Conservation (phyloP, 2,113 vertebrate genomes). For the Oreochromis spilurus region DNA sequence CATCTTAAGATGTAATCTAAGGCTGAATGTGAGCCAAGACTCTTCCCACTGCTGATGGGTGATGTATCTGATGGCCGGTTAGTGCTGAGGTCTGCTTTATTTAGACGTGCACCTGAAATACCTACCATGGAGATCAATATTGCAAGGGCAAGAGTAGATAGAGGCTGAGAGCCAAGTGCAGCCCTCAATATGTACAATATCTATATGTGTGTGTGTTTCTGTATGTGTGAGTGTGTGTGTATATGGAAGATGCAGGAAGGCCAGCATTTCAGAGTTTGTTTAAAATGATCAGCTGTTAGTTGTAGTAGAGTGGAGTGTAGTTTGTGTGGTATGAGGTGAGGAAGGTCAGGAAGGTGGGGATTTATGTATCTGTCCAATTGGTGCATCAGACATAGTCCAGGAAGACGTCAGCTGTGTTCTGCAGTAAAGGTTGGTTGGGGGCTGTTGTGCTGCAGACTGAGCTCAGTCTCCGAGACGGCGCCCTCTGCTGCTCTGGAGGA, state of each 20-base stretch:
- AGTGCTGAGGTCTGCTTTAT: slow-evolving; percentile 37
- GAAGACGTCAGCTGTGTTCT: slow-evolving; percentile 78
- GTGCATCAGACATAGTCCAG: slow-evolving; percentile 72
- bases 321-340: background rate
- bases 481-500: slow-evolving; percentile 68
- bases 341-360: background rate
- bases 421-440: slow-evolving; percentile 86
- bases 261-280: slow-evolving; percentile 13
- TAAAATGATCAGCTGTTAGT: background rate
- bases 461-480: slow-evolving; percentile 83
- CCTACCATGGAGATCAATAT: slow-evolving; percentile 37
- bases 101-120: slow-evolving; percentile 43
- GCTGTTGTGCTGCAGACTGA: slow-evolving; percentile 93
- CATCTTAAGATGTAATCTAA: slow-evolving; percentile 20
- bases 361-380: background rate
- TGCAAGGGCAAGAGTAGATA: slow-evolving; percentile 19
- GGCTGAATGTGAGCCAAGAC: slow-evolving; percentile 26
- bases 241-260: background rate
- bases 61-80: slow-evolving; percentile 7
- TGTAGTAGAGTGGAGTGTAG: background rate
- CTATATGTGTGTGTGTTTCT: background rate
- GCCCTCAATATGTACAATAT: background rate
- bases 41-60: slow-evolving; percentile 7
- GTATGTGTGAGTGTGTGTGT: background rate
- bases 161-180: slow-evolving; percentile 23